phyloP scores from a whole-genome alignment of 2,888 invertebrate species.

The Chrysopilus asiliformis region DNA sequence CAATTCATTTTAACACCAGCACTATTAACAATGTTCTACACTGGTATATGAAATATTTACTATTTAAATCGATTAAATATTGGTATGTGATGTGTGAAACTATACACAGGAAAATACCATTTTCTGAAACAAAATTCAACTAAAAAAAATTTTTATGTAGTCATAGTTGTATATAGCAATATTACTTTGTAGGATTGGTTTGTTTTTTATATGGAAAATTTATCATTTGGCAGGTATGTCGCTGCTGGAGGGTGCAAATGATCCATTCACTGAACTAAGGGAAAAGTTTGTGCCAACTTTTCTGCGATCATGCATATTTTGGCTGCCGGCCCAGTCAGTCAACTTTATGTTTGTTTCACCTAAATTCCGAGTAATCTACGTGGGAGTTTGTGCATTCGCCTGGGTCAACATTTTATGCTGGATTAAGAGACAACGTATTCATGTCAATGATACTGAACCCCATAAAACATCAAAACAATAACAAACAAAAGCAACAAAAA shows the following conservation, averaged over 20 bases:
- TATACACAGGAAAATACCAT: no score
- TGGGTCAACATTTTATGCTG: constrained; percentile 80
- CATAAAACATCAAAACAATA: no score
- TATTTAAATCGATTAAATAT: no score
- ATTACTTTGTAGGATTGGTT: no score
- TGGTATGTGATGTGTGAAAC: no score
- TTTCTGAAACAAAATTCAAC: no score
- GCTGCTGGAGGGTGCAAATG: constrained; percentile 53
- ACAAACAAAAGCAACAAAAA: no score
- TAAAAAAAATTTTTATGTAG: no score
- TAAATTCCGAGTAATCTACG: constrained; percentile 60
- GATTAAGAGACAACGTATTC: constrained; percentile 47
- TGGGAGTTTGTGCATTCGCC: constrained; percentile 60
- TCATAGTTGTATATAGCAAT: no score
- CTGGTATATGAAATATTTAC: constrained; percentile 41
- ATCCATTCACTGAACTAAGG: constrained; percentile 55
- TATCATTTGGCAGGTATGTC: constrained; percentile 49
- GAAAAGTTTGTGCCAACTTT: constrained; percentile 60
- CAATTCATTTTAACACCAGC: constrained; percentile 65
- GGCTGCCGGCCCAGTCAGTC: constrained; percentile 67
- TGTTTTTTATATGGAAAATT: not conserved
- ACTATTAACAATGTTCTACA: constrained; percentile 55
- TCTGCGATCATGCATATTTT: constrained; percentile 63
- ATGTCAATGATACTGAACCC: no score
- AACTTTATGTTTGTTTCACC: constrained; percentile 66